These are phyloP conservation scores for Microctenopoma stevenorrisi DNA, from an alignment of 2,797 vertebrate genomes.

Conservation along the genomic window DNA sequence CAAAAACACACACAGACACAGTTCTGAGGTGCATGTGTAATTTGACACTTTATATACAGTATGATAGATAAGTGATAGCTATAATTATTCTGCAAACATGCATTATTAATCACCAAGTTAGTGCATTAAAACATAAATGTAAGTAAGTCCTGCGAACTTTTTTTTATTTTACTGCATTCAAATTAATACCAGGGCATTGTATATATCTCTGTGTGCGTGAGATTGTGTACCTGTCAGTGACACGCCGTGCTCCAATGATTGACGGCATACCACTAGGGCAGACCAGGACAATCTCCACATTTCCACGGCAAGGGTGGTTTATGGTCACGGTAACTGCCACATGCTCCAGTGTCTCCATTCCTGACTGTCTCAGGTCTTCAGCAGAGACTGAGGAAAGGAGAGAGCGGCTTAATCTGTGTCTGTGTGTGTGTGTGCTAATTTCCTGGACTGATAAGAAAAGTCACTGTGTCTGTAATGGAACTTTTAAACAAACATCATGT, in stretches of 20 bases:
- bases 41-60: background rate
- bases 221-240: slow-evolving; percentile 85
- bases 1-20: background rate
- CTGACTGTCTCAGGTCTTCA: slow-evolving; percentile 85
- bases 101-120: background rate
- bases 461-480: background rate
- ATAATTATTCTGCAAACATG: background rate
- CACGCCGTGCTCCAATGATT: slow-evolving; percentile 88
- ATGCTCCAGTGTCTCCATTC: slow-evolving; percentile 94
- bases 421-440: background rate
- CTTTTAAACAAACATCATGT: background rate
- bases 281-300: slow-evolving; percentile 87
- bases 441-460: background rate
- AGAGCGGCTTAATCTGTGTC: slow-evolving; percentile 3
- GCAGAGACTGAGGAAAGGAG: slow-evolving; percentile 82
- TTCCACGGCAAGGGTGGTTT: slow-evolving; percentile 89
- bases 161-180: background rate
- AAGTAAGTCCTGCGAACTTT: too few relatives aligned
- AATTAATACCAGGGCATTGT: background rate
- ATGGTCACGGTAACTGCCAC: slow-evolving; percentile 91
- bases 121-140: background rate
- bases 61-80: background rate
- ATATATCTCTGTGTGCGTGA: background rate
- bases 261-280: slow-evolving; percentile 95
- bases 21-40: background rate